phyloP scores from a whole-genome alignment of 2,888 invertebrate genomes.

The Tenthredo livida region DNA sequence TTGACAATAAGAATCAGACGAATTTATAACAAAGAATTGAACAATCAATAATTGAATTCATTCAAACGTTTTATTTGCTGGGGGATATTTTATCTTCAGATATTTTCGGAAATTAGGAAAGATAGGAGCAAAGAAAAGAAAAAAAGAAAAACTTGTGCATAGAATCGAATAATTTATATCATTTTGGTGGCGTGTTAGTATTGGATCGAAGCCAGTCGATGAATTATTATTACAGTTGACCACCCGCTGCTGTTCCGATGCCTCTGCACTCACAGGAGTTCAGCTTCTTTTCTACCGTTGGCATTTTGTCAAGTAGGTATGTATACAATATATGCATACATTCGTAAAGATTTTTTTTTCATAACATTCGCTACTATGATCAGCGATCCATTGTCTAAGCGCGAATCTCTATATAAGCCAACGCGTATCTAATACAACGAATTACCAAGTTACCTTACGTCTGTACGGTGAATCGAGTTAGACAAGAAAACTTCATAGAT shows the following conservation, averaged over 20 bases:
- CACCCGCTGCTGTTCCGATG: conserved; percentile 42
- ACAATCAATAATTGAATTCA: too few relatives aligned
- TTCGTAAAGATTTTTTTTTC: neutral
- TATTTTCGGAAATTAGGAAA: neutral
- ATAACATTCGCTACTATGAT: neutral
- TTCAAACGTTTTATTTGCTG: neutral
- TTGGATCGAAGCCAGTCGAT: conserved; percentile 43
- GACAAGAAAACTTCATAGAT: neutral
- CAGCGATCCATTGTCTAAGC: neutral
- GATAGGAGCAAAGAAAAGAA: neutral
- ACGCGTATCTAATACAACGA: neutral
- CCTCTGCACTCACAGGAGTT: conserved; percentile 6
- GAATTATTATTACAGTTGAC: conserved; percentile 49
- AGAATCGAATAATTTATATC: conserved; percentile 6
- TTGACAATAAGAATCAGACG: neutral
- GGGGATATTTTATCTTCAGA: neutral
- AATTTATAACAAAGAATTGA: neutral
- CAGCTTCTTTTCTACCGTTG: conserved; percentile 25
- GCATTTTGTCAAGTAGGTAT: conserved; percentile 28
- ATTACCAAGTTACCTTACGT: neutral
- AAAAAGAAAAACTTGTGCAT: neutral
- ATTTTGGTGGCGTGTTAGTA: conserved; percentile 1
- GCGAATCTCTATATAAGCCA: neutral
- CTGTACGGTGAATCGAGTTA: neutral
- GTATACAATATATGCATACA: neutral